Base-by-base conservation (phyloP, 2,797 vertebrate species). In the Myoxocephalus aenaeus region DNA sequence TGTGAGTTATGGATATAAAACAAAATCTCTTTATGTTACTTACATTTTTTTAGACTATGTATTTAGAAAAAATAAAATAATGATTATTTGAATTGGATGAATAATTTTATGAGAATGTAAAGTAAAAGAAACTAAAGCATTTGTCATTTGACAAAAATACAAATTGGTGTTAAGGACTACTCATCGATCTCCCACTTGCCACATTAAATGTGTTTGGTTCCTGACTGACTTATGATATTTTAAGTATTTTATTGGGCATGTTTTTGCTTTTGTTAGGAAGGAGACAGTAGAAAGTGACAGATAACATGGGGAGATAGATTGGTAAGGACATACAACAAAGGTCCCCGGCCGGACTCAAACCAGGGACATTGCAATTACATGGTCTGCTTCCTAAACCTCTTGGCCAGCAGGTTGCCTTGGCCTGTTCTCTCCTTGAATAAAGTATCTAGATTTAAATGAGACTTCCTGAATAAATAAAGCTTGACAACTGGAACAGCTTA, bases 401-500 rank as follows among this genome's bases (percentile, higher is more conserved):
- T 18, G 10, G 56, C 32, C 61, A 65, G 15, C 65, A 62, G 42
- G 64, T 65, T 65, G n/a, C 14, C 36, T 29, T 18, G 17, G 62
- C 17, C 12, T 1, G 14, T 14, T 36, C 40, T 44, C 48, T 32
- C 36, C 54, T 17, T 18, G 6, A 11, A 61, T n/a, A 65, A 36
- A 65, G 11, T 69, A 66, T 62, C 46, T 70, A 57, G 46, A 85
- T 79, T 76, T 66, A 40, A 77, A 65, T 65, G 10, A 73, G 42
- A 79, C 61, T 65, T 76, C 15, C 36, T 72, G 15, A 71, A 67
- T 73, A 70, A 79, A 85, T 67, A 76, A 58, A 86, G 46, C 70
- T 74, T 70, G 76, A 70, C 57, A 81, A 62, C 68, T 82, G 62
- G 50, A 80, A 80, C 74, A 77, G 51, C 69, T 62, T 73, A 67